Base-by-base conservation (phyloP, 2,797 vertebrate genomes). In the Margarornis squamiger region DNA sequence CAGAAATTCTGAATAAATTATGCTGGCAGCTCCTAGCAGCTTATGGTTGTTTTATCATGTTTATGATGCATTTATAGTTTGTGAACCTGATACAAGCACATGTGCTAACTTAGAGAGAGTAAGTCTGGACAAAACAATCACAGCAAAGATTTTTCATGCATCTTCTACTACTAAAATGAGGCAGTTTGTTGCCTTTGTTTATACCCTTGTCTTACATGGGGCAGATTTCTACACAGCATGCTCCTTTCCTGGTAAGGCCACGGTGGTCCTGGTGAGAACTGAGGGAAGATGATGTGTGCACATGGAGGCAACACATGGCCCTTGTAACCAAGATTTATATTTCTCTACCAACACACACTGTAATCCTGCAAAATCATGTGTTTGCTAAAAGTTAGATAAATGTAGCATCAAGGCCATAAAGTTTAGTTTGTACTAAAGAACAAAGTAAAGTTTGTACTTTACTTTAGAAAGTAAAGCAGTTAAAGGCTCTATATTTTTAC, bases 1-100 rank as follows among this genome's bases (percentile, higher is more conserved):
- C 95, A 97, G 93, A 7, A 46, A 86, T 88, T 94, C 82, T 79
- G 87, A 95, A 97, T 94, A 97, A 97, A 97, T 57, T 76, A 96
- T 88, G 70, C 51, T 71, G 85, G 90, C 92, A 90, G 86, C 73
- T 96, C 86, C 83, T 48, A 92, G 86, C 17, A 39, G 93, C 91
- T 97, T 92, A 91, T 71, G 84, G 94, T 74, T 95, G 36, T 68
- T 95, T 86, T 83, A 90, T 83, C n/a, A 9, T 68, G 61, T 43
- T 94, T 91, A 67, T 58, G 83, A 36, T 85, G 62, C 73, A 72
- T 71, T 89, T 75, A 71, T 70, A 92, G 84, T 88, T 92, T 43
- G 71, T 83, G 83, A 94, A 77, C 80, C 46, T 2, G 7, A 85
- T 34, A 87, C 73, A 63, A 75, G 68, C 49, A 59, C 30, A 65